Base-by-base conservation (phyloP, 2,797 vertebrate species). In the Sitta carolinensis region DNA sequence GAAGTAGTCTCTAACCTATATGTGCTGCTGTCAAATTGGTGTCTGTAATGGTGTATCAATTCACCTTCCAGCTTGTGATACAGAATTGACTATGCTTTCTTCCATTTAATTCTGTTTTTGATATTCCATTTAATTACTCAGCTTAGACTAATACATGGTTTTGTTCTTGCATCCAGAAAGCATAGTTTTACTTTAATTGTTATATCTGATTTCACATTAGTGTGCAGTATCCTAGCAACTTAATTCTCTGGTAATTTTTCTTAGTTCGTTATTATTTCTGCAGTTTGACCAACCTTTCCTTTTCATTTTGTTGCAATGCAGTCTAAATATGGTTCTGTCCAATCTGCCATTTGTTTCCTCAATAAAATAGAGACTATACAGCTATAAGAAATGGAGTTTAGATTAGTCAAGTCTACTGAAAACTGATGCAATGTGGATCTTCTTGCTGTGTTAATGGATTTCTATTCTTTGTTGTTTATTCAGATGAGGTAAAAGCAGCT, bases 201-300 rank as follows among this genome's bases (percentile, higher is more conserved):
- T 96, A 29, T 97, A 97, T 98, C 96, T 96, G 94, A 97, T 97
- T 97, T 97, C 97, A 95, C 93, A 67, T 95, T 94, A 96, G 76
- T 42, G 38, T 64, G 78, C 91, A 90, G 97, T 97, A 96, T 97
- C 97, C 96, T 97, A 97, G 97, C 97, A 98, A 97, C 96, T 97
- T 97, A 94, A 92, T 94, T 95, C 58, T 3, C 30, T 42, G 19
- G 27, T 89, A 90, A 58, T 81, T 95, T 94, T 90, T 92, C 58
- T 74, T 74, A 69, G 40, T 91, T 89, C 12, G 6, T 63, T 84
- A 74, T 26, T 94, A 50, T 43, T 89, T 90, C 61, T 80, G 48
- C 43, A 80, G 27, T 76, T 93, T 85, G 88, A 87, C 75, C 78
- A 79, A 36, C 11, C 10, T 61, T 75, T 76, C 47, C 16, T 78